A percentile compares a stretch with the other conserved stretches of the same genome.
These are phyloP conservation scores for Lysandra bellargus DNA, from an alignment of 2,888 invertebrate species.

Conservation along the genomic window DNA sequence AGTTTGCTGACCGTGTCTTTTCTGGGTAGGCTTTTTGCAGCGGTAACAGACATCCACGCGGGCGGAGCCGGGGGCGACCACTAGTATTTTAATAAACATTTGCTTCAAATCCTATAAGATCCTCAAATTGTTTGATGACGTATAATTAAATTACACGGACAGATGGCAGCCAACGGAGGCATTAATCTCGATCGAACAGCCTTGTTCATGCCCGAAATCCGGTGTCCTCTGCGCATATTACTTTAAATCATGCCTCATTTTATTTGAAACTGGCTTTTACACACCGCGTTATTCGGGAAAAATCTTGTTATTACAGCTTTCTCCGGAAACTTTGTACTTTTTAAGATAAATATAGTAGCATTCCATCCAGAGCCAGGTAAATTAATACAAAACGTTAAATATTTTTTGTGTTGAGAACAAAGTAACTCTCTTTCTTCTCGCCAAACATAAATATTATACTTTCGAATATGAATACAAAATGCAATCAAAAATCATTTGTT, in stretches of 20 bases:
- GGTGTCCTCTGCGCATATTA: not conserved
- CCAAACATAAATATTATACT: not conserved
- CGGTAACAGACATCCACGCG: too few species aligned
- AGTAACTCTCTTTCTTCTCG: not conserved
- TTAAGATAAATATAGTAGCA: too few species aligned
- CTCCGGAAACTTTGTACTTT: too few species aligned
- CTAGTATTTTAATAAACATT: not conserved
- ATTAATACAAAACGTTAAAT: too few species aligned
- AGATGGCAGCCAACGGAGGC: conserved; percentile 12
- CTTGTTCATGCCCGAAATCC: conserved; percentile 6
- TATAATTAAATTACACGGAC: not conserved
- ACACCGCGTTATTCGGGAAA: too few species aligned
- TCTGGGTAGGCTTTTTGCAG: too few species aligned
- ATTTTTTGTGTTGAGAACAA: too few species aligned
- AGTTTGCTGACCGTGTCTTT: too few species aligned
- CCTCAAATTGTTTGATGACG: not conserved
- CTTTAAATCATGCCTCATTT: not conserved
- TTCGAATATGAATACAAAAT: not conserved
- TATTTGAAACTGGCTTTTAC: not conserved
- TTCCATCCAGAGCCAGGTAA: too few species aligned
- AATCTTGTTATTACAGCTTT: too few species aligned
- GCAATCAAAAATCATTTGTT: not conserved
- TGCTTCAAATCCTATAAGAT: not conserved
- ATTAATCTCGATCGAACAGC: not conserved
- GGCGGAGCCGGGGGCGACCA: too few species aligned